A percentile compares a stretch with the other conserved stretches of the same genome.
Conservation (phyloP, 2,888 invertebrate genomes). For the Pristionchus fissidentatus region DNA sequence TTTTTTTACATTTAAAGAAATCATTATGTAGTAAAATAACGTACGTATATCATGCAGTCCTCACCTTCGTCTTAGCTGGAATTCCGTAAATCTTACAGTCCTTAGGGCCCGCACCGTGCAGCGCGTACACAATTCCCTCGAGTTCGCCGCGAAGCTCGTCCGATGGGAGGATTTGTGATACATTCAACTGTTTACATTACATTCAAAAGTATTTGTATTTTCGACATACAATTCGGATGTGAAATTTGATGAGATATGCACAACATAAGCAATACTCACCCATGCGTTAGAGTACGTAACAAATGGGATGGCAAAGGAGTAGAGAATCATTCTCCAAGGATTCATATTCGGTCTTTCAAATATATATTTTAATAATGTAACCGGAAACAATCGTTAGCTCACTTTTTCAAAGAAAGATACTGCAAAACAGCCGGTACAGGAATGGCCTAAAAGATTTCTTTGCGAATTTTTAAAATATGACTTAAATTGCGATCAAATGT, state of each 20-base stretch:
- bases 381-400: neutral
- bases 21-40: too few relatives aligned
- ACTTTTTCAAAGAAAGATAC: slow-evolving; percentile 1
- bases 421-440: neutral
- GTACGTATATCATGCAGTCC: too few relatives aligned
- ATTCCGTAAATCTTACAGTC: neutral
- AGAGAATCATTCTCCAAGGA: neutral
- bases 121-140: neutral
- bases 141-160: neutral
- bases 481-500: too few relatives aligned
- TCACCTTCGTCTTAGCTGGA: too few relatives aligned
- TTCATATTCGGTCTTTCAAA: neutral
- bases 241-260: neutral
- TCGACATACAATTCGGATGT: too few relatives aligned
- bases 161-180: neutral
- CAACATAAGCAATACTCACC: neutral
- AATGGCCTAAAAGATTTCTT: neutral
- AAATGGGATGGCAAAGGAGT: neutral
- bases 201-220: too few relatives aligned
- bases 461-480: too few relatives aligned
- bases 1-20: too few relatives aligned
- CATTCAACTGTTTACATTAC: too few relatives aligned
- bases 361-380: neutral
- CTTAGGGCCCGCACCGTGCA: neutral
- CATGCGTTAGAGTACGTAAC: neutral